Evolutionary conservation across 2,113 vertebrate species (phyloP), one percentile per base, ranked within the genome.

Genomic region (Tiliqua scincoides): DNA sequence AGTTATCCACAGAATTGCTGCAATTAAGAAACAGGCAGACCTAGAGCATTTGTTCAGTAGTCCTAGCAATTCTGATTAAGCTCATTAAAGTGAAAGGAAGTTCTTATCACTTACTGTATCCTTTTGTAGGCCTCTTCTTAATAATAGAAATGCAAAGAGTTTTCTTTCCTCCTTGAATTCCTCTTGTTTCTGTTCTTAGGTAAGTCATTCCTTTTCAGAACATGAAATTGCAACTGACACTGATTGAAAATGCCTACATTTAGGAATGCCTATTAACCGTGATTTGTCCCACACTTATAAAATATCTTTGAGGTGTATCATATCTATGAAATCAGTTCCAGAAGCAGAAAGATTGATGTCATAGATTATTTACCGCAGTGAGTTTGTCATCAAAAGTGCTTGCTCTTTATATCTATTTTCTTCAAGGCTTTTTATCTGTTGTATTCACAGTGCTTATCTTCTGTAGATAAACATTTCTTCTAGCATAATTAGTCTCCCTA

Each of bases 231-330:
- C 17, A 87, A 79, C 65, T 73, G 85, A 88, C 86, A 84, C 80
- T 93, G 85, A 82, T 89, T 68, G 88, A 85, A 95, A 91, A 72
- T 91, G 78, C 90, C 59, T 81, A 72, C 87, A 79, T 88, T 94
- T 91, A 11, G 9, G 88, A 76, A 32, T 90, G 88, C 65, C 91
- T 91, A 88, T 91, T 94, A 91, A 90, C 85, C 88, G 85, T 86
- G 84, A 91, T 89, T 91, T 94, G 59, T 92, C 91, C 87, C 91
- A 93, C 92, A 92, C 4, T 95, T 95, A 92, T 87, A 93, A 85
- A 88, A 54, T 90, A 88, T 91, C 89, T 78, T 94, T 82, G 91
- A 93, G 91, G 90, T 91, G 88, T 91, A 91, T 93, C 73, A 91
- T 92, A 90, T 89, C 91, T 89, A 73, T 95, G 93, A 79, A 89